A percentile compares a stretch with the other conserved stretches of the same genome.
Evolutionary conservation across 2,113 vertebrate genomes (phyloP).

Genomic region (Brachionichthys hirsutus): DNA sequence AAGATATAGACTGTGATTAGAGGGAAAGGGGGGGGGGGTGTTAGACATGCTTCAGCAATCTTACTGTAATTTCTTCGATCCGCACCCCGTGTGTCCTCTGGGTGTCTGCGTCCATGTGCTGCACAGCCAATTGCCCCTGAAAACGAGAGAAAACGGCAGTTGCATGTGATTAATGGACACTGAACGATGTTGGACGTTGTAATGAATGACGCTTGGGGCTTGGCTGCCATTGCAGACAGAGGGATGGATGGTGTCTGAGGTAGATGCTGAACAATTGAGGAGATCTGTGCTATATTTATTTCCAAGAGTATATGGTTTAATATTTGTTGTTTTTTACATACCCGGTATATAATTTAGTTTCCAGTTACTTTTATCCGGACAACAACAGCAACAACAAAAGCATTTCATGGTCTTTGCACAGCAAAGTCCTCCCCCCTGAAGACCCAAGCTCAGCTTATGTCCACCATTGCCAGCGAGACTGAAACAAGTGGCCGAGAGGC

Average conservation of each 20-base stretch:
- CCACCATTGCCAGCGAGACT: conserved; percentile 22
- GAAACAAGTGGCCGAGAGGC: conserved; percentile 47
- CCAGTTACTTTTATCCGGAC: neutral
- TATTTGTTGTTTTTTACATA: too few species aligned
- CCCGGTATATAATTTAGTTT: neutral
- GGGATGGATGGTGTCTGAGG: conserved; percentile 2
- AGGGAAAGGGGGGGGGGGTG: conserved; percentile 6
- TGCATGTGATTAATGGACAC: conserved; percentile 46
- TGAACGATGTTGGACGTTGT: conserved; percentile 30
- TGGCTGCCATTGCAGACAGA: conserved; percentile 9
- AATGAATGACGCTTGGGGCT: conserved; percentile 30
- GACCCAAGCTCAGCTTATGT: conserved; percentile 20
- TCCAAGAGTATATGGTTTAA: neutral
- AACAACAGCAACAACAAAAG: neutral
- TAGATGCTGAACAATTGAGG: conserved; percentile 22
- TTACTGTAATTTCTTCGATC: conserved; percentile 32
- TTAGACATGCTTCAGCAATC: conserved; percentile 42
- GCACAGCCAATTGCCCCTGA: conserved; percentile 55
- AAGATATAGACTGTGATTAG: conserved; percentile 27
- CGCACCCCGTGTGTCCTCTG: conserved; percentile 31
- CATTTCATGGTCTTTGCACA: conserved; percentile 12
- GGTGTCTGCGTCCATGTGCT: conserved; percentile 50
- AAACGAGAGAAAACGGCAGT: conserved; percentile 42
- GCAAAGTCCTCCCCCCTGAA: neutral
- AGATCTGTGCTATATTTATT: neutral